Base-by-base conservation (phyloP, 2,797 vertebrate species). In the Ctenochaetus hawaiiensis region DNA sequence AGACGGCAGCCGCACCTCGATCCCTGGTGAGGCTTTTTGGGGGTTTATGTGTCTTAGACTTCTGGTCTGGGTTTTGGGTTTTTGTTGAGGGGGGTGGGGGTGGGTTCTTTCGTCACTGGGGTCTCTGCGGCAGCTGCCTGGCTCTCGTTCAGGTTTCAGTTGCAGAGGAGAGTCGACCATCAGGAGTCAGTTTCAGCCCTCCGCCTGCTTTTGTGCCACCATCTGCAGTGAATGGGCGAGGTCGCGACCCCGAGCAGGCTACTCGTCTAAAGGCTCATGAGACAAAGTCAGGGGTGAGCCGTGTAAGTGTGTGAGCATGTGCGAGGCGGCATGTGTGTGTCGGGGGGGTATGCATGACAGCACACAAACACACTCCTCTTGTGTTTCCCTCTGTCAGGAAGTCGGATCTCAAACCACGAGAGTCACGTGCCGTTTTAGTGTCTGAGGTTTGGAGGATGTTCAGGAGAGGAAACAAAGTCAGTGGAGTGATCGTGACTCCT, bases 171-270 rank as follows among this genome's bases (percentile, higher is more conserved):
- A 64, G 61, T 3, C 53, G n/a, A 58, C 65, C 75, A 80, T 80
- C 73, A 41, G 80, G 88, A 80, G 64, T 70, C 49, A 5, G 62
- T 67, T 77, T 79, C 78, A 61, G 74, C 65, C 54, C 67, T 30
- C 85, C 53, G 43, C 58, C 78, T 63, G 69, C 74, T 85, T 88
- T 94, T 94, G 93, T 95, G 89, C 78, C 82, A 67, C 95, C 94
- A 95, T 95, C 95, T 95, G 95, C 67, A 58, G 87, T 88, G 90
- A 87, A 87, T 75, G 80, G 52, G 63, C 20, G 63, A 69, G 93
- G 93, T 91, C 80, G 14, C 2, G 84, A 87, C 92, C 95, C 71
- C 83, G 44, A 62, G 73, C 75, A 70, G 67, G 73, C 62, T 58
- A 17, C 70, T 76, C 72, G 71, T 89, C 84, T 83, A 89, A 87